Evolutionary conservation across 2,888 invertebrate species (phyloP), one percentile per base, ranked within the genome.

Genomic region (Phyllotreta striolata): DNA sequence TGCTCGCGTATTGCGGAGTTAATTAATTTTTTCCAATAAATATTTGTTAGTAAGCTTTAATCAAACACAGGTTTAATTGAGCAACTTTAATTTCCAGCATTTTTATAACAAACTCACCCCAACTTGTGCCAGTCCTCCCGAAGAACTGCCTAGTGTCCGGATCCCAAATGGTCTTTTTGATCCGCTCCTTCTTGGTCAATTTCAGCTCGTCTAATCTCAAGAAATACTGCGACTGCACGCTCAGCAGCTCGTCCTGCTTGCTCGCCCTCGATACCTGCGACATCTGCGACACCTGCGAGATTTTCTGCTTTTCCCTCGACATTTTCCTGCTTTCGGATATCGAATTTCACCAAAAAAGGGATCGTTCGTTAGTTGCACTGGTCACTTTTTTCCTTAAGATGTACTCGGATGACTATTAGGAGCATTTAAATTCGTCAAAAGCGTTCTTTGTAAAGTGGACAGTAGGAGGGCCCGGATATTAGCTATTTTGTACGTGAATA

Each of bases 111-210:
- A 55, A 89, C 92, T 91, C 82, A 94, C 93, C 89, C 95, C 95
- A 95, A 80, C 92, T 92, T 7, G 87, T 82, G 12, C 85, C 89
- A 6, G 91, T 92, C 73, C 95, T 85, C 59, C 95, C 95, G 63
- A 91, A 88, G 77, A 93, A 85, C 78, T 88, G 86, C 73, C 85
- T 87, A 6, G 88, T 89, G 76, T 91, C 89, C 0, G 88, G 84
- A 81, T 95, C 90, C 87, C 90, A 93, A 47, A 95, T 76, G 83
- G 91, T 92, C 71, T 86, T 81, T 77, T 86, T 86, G 59, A 88
- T 76, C 68, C 85, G 85, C 77, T 90, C 84, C 67, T 85, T 84
- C 46, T 82, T 83, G 0, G 87, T 83, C 44, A 88, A 77, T 59
- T 85, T 84, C 70, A 75, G 72, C 65, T 89, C 88, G 72, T 89